Evolutionary conservation across 2,888 invertebrate genomes (phyloP), one percentile per base, ranked within the genome.

Genomic region (Brenthis hecate): DNA sequence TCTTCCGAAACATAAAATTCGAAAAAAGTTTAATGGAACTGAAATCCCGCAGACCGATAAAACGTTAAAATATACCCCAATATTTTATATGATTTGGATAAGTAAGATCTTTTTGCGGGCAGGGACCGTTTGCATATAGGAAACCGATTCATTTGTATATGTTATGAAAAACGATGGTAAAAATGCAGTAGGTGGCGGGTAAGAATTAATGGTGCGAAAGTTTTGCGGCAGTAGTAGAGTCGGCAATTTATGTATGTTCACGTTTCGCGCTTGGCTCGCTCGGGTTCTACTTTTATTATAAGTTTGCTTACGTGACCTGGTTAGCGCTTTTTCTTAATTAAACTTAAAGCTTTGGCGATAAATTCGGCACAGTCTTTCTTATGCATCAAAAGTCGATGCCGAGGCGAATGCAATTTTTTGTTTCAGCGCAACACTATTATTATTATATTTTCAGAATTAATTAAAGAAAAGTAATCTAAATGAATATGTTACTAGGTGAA

Each of bases 131-230:
- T 87, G 86, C 87, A 89, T 89, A 91, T 87, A 88, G 87, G 85
- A 88, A 88, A 87, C 84, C 85, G 77, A 87, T 85, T 67, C 70
- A 61, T 80, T 83, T 79, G 16, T 53, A 23, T 78, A 73, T 73
- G 75, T 73, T 74, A 77, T 78, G 76, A 76, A 73, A 75, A 73
- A 74, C 75, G 76, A 76, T 77, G 76, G 77, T 77, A 77, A 87
- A 89, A 90, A 85, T 89, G 89, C 89, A 89, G 84, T 83, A 86
- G 86, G 82, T 85, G 85, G 86, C 82, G 85, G 76, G 83, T 81
- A 86, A 86, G 88, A 90, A 87, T 91, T 90, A 91, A 91, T 91
- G 90, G 89, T 81, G 90, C 86, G 90, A 86, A 87, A 89, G 85
- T 87, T 87, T 82, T 81, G 83, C 78, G 81, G 80, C 74, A 69